These are phyloP conservation scores for Tadarida brasiliensis DNA, from an alignment of 2,797 vertebrate species.

Conservation along the genomic window DNA sequence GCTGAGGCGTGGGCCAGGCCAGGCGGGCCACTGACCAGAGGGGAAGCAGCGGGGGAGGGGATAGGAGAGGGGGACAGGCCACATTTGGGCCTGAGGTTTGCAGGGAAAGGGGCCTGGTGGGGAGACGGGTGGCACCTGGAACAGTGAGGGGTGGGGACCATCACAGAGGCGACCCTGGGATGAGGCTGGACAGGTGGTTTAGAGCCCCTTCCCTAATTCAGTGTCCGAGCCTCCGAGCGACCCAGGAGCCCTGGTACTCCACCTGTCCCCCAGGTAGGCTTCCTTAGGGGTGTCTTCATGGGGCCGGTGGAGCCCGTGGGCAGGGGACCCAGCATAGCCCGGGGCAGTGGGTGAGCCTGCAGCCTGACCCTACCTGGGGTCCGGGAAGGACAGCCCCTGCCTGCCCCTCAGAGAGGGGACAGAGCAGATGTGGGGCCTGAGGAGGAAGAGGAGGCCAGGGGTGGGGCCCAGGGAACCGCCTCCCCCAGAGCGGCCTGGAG, in stretches of 20 bases:
- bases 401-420: background rate
- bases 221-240: background rate
- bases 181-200: rapidly evolving
- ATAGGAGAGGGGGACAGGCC: background rate
- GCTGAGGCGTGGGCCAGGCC: background rate
- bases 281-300: rapidly evolving
- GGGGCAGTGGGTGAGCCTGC: rapidly evolving
- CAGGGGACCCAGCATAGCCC: background rate
- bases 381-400: background rate
- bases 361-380: background rate
- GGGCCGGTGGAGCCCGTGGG: too few relatives aligned
- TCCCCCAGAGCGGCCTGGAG: background rate
- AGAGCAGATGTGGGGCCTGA: background rate
- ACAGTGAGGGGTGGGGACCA: rapidly evolving
- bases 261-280: background rate
- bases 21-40: background rate
- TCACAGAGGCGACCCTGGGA: background rate
- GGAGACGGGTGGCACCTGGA: background rate
- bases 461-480: background rate
- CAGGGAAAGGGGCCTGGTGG: rapidly evolving
- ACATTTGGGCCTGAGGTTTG: too few relatives aligned
- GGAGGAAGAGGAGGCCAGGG: background rate
- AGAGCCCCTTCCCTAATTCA: background rate
- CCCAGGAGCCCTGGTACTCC: rapidly evolving
- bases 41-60: rapidly evolving